Evolutionary conservation across 2,797 vertebrate species (phyloP).

Genomic region (Cephalopachus bancanus): DNA sequence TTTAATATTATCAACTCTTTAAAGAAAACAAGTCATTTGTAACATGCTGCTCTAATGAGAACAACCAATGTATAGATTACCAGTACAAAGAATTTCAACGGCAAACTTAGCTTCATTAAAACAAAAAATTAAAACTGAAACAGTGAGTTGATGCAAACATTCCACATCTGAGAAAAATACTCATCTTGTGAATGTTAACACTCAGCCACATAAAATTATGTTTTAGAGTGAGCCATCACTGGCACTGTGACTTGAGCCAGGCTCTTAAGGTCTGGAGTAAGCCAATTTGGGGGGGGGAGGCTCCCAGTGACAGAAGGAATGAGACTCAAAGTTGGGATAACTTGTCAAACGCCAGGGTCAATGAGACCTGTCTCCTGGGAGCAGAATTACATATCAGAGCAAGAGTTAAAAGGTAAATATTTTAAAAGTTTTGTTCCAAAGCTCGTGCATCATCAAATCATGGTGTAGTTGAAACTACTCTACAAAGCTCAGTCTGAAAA

Average conservation of each 20-base stretch:
- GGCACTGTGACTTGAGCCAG: background rate
- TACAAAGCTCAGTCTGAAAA: background rate
- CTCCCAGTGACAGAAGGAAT: background rate
- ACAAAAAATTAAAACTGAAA: background rate
- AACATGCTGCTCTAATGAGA: conserved; percentile 39
- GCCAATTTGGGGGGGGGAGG: background rate
- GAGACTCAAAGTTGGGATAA: background rate
- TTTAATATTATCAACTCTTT: conserved; percentile 19
- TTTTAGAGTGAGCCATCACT: background rate
- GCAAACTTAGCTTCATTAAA: conserved; percentile 25
- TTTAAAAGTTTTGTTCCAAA: background rate
- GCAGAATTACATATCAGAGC: background rate
- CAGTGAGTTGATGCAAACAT: background rate
- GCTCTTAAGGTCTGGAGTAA: background rate
- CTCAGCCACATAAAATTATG: background rate
- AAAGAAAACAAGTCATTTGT: background rate
- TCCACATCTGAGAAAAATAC: background rate
- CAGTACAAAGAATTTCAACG: background rate
- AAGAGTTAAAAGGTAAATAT: background rate
- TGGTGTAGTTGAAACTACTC: background rate
- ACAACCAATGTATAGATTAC: background rate
- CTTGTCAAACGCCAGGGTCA: background rate
- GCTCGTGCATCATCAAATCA: background rate
- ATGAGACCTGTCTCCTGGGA: background rate
- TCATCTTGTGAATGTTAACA: conserved; percentile 12